These are phyloP conservation scores for Denticeps clupeoides DNA, from an alignment of 2,797 vertebrate species.

Conservation along the genomic window DNA sequence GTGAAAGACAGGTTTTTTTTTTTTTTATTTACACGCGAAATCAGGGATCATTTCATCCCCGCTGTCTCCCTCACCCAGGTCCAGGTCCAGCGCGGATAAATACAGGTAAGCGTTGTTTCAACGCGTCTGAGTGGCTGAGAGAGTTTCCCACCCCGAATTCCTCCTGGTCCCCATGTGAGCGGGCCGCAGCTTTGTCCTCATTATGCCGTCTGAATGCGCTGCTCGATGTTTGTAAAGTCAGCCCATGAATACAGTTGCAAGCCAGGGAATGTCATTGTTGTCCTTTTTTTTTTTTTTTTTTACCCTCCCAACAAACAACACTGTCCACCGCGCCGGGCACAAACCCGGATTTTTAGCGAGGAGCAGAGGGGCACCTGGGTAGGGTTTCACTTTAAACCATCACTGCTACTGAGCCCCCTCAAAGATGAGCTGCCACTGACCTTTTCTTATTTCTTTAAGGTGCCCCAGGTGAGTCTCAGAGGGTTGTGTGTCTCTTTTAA, in stretches of 20 bases:
- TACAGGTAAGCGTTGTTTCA: slow-evolving; percentile 45
- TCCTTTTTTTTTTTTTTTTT: slow-evolving; percentile 52
- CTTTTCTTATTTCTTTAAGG: too few relatives aligned
- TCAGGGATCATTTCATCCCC: too few relatives aligned
- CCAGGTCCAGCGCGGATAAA: slow-evolving; percentile 63
- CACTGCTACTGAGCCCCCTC: too few relatives aligned
- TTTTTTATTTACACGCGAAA: too few relatives aligned
- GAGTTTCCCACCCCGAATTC: slow-evolving; percentile 6
- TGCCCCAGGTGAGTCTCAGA: too few relatives aligned
- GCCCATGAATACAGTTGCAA: slow-evolving; percentile 60
- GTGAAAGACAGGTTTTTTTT: too few relatives aligned
- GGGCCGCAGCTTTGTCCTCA: slow-evolving; percentile 41
- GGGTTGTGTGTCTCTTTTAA: too few relatives aligned
- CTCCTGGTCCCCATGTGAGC: slow-evolving; percentile 30
- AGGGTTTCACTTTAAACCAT: background rate
- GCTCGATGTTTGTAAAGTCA: slow-evolving; percentile 40
- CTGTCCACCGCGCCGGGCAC: slow-evolving; percentile 30
- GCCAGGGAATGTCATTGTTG: slow-evolving; percentile 63
- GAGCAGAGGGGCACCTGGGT: background rate
- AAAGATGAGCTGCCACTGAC: too few relatives aligned
- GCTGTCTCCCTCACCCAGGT: slow-evolving; percentile 37
- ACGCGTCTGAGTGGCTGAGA: background rate
- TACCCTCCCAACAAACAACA: slow-evolving; percentile 49
- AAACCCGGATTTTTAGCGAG: slow-evolving; percentile 34
- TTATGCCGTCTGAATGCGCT: slow-evolving; percentile 44